A percentile compares a stretch with the other conserved stretches of the same genome.
These are phyloP conservation scores for Cryptus viduatorius DNA, from an alignment of 2,888 invertebrate genomes.

Conservation along the genomic window DNA sequence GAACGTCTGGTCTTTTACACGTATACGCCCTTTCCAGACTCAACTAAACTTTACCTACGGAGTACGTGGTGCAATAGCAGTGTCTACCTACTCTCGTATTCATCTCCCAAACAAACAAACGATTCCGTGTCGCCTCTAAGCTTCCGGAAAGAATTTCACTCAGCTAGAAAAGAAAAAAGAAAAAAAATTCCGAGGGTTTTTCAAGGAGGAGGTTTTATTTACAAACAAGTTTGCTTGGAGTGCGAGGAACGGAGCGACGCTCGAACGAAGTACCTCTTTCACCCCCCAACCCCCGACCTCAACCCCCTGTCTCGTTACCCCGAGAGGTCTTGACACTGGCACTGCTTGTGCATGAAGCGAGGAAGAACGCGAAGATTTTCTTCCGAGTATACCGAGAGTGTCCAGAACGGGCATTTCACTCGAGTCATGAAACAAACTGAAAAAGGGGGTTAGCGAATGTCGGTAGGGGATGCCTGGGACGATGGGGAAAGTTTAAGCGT, in stretches of 20 bases:
- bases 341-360: slow-evolving; percentile 7
- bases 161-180: not conserved
- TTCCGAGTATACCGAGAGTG: not conserved
- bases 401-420: not conserved
- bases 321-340: slow-evolving; percentile 17
- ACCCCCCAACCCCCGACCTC: not conserved
- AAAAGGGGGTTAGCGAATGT: not conserved
- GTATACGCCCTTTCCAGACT: not conserved
- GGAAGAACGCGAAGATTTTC: not conserved
- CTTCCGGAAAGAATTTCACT: slow-evolving; percentile 56
- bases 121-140: slow-evolving; percentile 21
- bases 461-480: not conserved
- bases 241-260: slow-evolving; percentile 19
- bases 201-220: slow-evolving; percentile 49
- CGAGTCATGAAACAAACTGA: slow-evolving; percentile 11
- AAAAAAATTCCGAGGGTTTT: slow-evolving; percentile 32
- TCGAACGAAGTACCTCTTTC: slow-evolving; percentile 20
- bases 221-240: slow-evolving; percentile 45
- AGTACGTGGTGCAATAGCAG: slow-evolving; percentile 7
- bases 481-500: not conserved
- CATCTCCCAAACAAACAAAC: slow-evolving; percentile 47
- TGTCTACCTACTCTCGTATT: slow-evolving; percentile 31
- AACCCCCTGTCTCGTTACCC: not conserved
- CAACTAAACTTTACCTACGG: not conserved
- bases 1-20: not conserved